phyloP scores from a whole-genome alignment of 2,113 vertebrate genomes.

The Crotophaga sulcirostris region DNA sequence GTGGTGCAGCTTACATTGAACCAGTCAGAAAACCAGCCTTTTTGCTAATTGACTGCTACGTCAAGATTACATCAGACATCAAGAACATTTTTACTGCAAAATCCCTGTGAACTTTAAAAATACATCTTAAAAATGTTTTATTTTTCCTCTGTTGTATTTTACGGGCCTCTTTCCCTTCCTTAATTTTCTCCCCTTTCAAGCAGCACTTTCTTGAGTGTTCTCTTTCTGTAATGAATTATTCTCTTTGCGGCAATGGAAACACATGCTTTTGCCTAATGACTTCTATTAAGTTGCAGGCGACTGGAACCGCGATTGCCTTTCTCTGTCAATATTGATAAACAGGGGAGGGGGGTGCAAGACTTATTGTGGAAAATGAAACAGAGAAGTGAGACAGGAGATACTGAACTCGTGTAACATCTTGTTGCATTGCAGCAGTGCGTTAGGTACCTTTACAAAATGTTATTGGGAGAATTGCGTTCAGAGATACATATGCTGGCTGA shows the following conservation, averaged over 20 bases:
- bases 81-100: background rate
- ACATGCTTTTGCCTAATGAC: background rate
- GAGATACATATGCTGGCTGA: background rate
- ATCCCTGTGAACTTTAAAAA: background rate
- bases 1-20: background rate
- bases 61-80: background rate
- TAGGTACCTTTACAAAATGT: background rate
- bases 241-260: background rate
- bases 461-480: background rate
- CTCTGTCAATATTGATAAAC: background rate
- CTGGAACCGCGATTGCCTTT: background rate
- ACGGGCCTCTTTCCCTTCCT: background rate
- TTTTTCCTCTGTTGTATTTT: background rate
- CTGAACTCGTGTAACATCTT: fast-evolving
- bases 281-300: background rate
- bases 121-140: background rate
- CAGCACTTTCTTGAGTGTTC: background rate
- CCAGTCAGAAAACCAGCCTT: background rate
- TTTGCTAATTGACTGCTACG: background rate
- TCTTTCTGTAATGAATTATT: background rate
- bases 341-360: background rate
- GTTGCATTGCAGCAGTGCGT: background rate
- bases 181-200: background rate
- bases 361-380: background rate
- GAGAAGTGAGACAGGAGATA: background rate